A percentile compares a stretch with the other conserved stretches of the same genome.
Conservation (phyloP, 2,797 vertebrate species). For the Podargus strigoides region DNA sequence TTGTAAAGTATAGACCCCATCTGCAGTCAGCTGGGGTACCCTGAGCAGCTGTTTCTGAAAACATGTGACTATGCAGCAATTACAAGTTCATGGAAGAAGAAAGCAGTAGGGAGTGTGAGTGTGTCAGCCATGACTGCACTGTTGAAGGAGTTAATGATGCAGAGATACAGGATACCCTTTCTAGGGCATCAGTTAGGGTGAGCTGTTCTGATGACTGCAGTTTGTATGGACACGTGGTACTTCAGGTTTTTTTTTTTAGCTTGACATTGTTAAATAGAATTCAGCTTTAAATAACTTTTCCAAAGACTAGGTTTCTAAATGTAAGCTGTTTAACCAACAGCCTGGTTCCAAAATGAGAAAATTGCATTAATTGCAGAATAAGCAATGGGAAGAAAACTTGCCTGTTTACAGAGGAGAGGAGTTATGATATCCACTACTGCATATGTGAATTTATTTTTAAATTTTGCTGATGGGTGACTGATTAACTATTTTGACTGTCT, state of each 20-base stretch:
- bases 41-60: neutral
- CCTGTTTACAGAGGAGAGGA: neutral
- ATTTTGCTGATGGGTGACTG: neutral
- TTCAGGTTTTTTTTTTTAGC: too few relatives aligned
- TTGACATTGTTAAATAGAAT: neutral
- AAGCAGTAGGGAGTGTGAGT: neutral
- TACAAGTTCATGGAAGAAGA: neutral
- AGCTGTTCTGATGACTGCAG: neutral
- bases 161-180: neutral
- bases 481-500: neutral
- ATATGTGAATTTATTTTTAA: neutral
- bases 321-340: neutral
- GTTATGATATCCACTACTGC: neutral
- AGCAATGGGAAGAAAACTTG: neutral
- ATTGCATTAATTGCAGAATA: neutral
- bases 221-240: rapidly evolving
- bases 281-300: neutral
- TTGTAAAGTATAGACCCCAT: neutral
- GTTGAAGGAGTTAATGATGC: neutral
- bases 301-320: neutral
- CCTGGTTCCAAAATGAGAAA: neutral
- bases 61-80: neutral
- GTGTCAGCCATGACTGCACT: neutral
- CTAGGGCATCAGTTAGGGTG: neutral
- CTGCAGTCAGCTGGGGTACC: neutral